Evolutionary conservation across 1,140 invertebrate genomes (phyloP).

Genomic region (Leptinotarsa lineolata): DNA sequence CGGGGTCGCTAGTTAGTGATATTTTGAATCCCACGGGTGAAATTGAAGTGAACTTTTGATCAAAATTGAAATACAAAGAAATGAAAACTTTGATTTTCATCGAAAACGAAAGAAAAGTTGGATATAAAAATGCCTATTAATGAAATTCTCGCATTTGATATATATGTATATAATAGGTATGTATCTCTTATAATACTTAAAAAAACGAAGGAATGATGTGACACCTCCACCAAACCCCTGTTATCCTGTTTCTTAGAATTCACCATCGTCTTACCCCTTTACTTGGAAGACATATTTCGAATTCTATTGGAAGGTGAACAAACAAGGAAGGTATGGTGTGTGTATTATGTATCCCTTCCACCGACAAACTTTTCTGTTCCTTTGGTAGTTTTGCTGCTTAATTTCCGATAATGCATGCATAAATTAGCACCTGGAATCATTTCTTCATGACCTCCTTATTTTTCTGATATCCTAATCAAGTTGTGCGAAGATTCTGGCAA

Average conservation of each 20-base stretch:
- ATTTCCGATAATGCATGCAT: conserved; percentile 45
- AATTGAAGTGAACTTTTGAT: no score
- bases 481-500: conserved; percentile 28
- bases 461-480: conserved; percentile 29
- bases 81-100: no score
- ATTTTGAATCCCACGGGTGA: no score
- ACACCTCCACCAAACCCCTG: conserved; percentile 25
- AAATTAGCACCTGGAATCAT: conserved; percentile 34
- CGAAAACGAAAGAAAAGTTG: no score
- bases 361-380: conserved; percentile 28
- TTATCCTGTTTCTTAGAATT: conserved; percentile 37
- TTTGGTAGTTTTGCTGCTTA: conserved; percentile 39
- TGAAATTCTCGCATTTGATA: no score
- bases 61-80: no score
- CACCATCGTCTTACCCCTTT: conserved; percentile 44
- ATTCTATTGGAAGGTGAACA: conserved; percentile 34
- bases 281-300: conserved; percentile 35
- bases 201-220: background rate
- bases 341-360: background rate
- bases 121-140: no score
- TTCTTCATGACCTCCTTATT: background rate
- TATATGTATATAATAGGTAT: no score
- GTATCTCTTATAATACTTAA: no score
- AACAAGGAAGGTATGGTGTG: background rate
- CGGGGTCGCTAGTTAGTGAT: no score